Evolutionary conservation across 2,797 vertebrate genomes (phyloP), one percentile per base, ranked within the genome.

Genomic region (Tympanoctomys barrerae): DNA sequence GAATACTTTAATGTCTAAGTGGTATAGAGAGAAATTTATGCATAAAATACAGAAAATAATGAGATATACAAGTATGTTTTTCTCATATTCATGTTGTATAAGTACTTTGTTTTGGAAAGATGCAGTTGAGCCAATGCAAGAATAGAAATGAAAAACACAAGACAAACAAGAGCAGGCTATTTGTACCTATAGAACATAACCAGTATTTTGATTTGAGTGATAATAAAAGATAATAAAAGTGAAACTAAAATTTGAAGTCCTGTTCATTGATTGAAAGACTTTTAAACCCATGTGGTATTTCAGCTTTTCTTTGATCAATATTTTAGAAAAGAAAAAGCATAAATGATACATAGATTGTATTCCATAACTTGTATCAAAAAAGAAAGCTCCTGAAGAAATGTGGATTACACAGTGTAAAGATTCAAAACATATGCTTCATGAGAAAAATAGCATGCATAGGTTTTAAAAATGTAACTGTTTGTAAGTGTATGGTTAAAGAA

Each of bases 151-250:
- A 70, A 12, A 90, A 94, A 54, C 4, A 59, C 13, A 75, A 75
- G 7, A 2, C 3, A 59, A 2, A 87, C 81, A n/a, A 79, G 21
- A 61, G 7, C 9, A 52, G 7, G 4, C 12, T 42, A 33, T 86
- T 91, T 5, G 9, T 5, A 49, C 14, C 64, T 80, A 26, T 2
- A 24, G 52, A 87, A 77, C n/a, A 81, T 13, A 88, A 78, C 18
- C 12, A 61, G 10, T 9, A 11, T n/a, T 95, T 89, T 61, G 46
- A 66, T 94, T 73, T 88, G 7, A 62, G 13, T 87, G 8, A 2
- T 61, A 85, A 42, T 91, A 81, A 78, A 92, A 89, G 6, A 2
- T 61, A 85, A 42, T 91, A 81, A 78, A 92, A 89, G 16, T 71
- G 19, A 16, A 92, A 6, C 7, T 21, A 85, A 87, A 16, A 46